phyloP scores from a whole-genome alignment of 1,140 invertebrate species.

The Eciton burchellii region DNA sequence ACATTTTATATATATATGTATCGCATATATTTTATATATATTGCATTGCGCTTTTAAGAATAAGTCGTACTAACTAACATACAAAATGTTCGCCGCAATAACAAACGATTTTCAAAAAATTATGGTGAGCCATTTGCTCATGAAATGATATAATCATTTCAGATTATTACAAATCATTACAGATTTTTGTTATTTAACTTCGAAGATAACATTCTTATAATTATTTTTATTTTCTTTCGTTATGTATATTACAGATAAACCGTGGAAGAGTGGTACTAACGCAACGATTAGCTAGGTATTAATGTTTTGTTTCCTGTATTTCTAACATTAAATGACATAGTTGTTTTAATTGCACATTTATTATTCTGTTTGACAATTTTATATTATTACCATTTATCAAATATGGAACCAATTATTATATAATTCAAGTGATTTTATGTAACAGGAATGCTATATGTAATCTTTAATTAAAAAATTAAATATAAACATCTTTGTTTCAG shows the following conservation, averaged over 20 bases:
- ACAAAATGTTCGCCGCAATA: constrained; percentile 3
- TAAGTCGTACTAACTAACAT: background rate
- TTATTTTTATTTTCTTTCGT: constrained; percentile 15
- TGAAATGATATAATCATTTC: background rate
- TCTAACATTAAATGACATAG: background rate
- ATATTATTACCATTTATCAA: background rate
- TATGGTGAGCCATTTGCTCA: constrained; percentile 1
- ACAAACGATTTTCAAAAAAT: background rate
- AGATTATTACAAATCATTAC: background rate
- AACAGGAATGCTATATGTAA: background rate
- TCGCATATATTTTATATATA: background rate
- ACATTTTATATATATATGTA: no score
- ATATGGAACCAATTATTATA: constrained; percentile 5
- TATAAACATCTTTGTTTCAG: constrained; percentile 44
- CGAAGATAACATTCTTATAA: constrained; percentile 3
- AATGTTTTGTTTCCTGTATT: constrained; percentile 30
- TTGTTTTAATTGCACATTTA: background rate
- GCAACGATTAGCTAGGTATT: constrained; percentile 59
- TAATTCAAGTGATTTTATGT: background rate
- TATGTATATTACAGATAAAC: constrained; percentile 52
- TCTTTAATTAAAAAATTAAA: background rate
- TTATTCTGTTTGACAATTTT: constrained; percentile 24
- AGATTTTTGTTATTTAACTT: constrained; percentile 5
- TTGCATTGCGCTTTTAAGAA: background rate
- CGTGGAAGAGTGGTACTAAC: constrained; percentile 15